phyloP scores from a whole-genome alignment of 2,113 vertebrate genomes.

The Trochalopteron elliotii region DNA sequence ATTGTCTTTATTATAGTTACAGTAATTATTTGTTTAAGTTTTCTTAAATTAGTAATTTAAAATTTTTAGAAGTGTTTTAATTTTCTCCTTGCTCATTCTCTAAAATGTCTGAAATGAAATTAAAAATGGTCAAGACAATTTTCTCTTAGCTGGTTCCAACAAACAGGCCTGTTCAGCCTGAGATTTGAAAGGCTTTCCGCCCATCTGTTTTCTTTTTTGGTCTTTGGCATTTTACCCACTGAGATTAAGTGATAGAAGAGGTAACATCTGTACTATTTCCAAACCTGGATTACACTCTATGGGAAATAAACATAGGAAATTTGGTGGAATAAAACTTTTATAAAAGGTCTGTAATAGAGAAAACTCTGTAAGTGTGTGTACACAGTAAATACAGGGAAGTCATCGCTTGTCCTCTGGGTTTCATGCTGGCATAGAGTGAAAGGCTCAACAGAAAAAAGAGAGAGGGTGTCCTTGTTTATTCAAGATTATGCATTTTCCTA shows the following conservation, averaged over 20 bases:
- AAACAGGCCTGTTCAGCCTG: background rate
- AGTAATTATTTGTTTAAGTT: background rate
- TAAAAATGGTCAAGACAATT: background rate
- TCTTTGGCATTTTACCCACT: background rate
- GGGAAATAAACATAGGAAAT: background rate
- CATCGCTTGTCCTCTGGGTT: background rate
- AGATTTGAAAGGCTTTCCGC: background rate
- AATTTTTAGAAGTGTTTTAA: background rate
- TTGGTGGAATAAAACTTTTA: slow-evolving; percentile 3
- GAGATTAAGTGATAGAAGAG: slow-evolving; percentile 36
- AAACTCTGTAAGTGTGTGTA: background rate
- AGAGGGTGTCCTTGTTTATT: background rate
- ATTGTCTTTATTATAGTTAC: background rate
- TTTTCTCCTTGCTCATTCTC: background rate
- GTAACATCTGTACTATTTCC: slow-evolving; percentile 30
- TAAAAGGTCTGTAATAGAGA: background rate
- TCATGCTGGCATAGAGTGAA: background rate
- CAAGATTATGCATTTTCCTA: background rate
- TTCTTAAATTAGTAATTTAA: background rate
- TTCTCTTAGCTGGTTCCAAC: slow-evolving; percentile 7
- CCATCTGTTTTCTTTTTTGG: slow-evolving; percentile 44
- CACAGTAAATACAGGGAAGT: background rate
- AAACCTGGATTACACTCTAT: background rate
- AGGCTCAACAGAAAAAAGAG: background rate
- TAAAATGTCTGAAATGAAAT: background rate